These are phyloP conservation scores for Ormyrus rosae DNA, from an alignment of 2,888 invertebrate genomes.

Conservation along the genomic window DNA sequence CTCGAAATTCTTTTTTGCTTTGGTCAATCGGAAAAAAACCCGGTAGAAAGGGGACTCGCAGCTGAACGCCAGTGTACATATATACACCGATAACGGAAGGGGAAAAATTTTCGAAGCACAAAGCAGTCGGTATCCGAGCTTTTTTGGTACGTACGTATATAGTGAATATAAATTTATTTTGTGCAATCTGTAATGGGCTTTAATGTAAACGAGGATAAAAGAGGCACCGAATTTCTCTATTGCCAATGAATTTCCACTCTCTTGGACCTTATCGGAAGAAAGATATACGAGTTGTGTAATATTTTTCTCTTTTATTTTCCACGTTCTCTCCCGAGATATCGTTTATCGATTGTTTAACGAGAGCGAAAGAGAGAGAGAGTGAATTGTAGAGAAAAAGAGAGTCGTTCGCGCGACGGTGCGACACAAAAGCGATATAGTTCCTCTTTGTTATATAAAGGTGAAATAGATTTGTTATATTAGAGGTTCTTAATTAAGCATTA, in stretches of 20 bases:
- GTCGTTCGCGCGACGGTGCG: constrained; percentile 54
- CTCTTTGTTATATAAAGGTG: constrained; percentile 69
- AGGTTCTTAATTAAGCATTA: constrained; percentile 72
- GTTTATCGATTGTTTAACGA: background rate
- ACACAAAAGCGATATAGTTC: constrained; percentile 71
- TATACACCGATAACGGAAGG: constrained; percentile 1
- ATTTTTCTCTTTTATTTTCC: background rate
- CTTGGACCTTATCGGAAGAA: background rate
- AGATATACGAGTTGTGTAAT: no score
- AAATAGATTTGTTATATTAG: constrained; percentile 53
- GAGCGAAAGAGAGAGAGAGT: background rate
- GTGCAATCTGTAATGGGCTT: constrained; percentile 43
- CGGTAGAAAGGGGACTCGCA: background rate
- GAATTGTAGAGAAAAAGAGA: constrained; percentile 19
- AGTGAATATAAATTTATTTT: constrained; percentile 31
- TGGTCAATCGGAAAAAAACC: background rate
- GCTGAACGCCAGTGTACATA: background rate
- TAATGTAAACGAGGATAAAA: constrained; percentile 1
- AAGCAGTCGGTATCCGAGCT: background rate
- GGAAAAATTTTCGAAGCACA: background rate
- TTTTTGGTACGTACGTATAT: background rate
- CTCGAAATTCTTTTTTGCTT: background rate
- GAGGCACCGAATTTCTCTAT: background rate
- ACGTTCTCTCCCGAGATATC: background rate
- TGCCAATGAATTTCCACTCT: background rate